phyloP scores from a whole-genome alignment of 1,140 invertebrate species.

The Manduca sexta region DNA sequence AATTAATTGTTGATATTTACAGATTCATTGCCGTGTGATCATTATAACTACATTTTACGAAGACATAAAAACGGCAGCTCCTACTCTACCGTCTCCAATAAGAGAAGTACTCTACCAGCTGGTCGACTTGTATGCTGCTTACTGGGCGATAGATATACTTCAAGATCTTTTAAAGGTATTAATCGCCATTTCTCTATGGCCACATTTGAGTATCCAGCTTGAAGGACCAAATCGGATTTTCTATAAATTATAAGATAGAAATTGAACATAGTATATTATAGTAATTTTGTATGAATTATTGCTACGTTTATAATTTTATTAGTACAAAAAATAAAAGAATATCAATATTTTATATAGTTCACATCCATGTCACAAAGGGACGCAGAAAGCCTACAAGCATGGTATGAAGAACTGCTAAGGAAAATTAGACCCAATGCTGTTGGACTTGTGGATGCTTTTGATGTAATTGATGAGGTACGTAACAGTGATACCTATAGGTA shows the following conservation, averaged over 20 bases:
- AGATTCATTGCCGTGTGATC: conserved; percentile 51
- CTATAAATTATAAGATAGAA: too few relatives aligned
- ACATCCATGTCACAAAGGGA: conserved; percentile 77
- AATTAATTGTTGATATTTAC: conserved; percentile 13
- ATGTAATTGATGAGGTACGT: conserved; percentile 84
- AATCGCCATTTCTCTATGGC: too few relatives aligned
- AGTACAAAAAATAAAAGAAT: too few relatives aligned
- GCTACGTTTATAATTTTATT: too few relatives aligned
- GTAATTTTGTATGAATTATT: too few relatives aligned
- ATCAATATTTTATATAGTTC: conserved; percentile 69
- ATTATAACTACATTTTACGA: conserved; percentile 44
- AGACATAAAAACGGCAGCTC: conserved; percentile 17
- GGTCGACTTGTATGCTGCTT: conserved; percentile 44
- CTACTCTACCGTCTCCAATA: conserved; percentile 24
- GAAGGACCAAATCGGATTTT: too few relatives aligned
- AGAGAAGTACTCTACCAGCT: conserved; percentile 33
- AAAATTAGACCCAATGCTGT: conserved; percentile 89
- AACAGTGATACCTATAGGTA: neutral
- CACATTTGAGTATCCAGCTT: too few relatives aligned
- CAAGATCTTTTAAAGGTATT: conserved; percentile 48
- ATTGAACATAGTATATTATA: too few relatives aligned
- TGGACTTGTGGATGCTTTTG: conserved; percentile 92
- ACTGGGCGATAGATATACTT: conserved; percentile 48
- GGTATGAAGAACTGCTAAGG: conserved; percentile 80
- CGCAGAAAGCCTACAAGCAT: conserved; percentile 77